A percentile compares a stretch with the other conserved stretches of the same genome.
Evolutionary conservation across 2,797 vertebrate species (phyloP).

Genomic region (Acrocephalus scirpaceus): DNA sequence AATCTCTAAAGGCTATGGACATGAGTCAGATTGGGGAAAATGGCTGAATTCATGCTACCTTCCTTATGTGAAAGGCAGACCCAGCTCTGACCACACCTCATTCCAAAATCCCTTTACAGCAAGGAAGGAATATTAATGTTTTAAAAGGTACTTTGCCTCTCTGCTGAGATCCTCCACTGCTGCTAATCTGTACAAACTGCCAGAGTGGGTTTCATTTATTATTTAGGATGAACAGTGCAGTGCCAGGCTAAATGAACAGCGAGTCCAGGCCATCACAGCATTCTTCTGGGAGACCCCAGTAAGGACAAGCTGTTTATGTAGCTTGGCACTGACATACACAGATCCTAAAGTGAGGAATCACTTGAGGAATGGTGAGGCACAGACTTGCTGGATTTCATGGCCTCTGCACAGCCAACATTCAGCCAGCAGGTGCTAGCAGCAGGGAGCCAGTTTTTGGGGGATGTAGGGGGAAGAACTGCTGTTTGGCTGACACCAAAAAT

Average conservation of each 20-base stretch:
- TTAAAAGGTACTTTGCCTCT: constrained; percentile 30
- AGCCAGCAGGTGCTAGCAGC: neutral
- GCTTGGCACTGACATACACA: neutral
- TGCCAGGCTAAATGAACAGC: constrained; percentile 1
- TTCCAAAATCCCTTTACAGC: neutral
- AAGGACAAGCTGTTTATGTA: neutral
- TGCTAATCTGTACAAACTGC: constrained; percentile 31
- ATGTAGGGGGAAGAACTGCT: neutral
- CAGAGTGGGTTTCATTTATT: constrained; percentile 33
- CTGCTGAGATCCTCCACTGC: neutral
- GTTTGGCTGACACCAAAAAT: neutral
- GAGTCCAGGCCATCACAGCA: neutral
- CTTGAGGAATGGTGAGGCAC: neutral
- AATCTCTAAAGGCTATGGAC: neutral
- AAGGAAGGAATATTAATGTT: constrained; percentile 42
- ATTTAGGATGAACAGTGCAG: constrained; percentile 33
- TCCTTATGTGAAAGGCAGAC: neutral
- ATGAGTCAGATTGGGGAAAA: neutral
- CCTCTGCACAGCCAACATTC: neutral
- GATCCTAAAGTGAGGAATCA: neutral
- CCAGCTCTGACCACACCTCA: neutral
- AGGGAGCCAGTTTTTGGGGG: neutral
- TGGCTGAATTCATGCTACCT: neutral
- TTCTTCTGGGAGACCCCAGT: neutral
- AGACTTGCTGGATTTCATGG: neutral